Base-by-base conservation (phyloP, 2,113 vertebrate species). In the Istiophorus platypterus region DNA sequence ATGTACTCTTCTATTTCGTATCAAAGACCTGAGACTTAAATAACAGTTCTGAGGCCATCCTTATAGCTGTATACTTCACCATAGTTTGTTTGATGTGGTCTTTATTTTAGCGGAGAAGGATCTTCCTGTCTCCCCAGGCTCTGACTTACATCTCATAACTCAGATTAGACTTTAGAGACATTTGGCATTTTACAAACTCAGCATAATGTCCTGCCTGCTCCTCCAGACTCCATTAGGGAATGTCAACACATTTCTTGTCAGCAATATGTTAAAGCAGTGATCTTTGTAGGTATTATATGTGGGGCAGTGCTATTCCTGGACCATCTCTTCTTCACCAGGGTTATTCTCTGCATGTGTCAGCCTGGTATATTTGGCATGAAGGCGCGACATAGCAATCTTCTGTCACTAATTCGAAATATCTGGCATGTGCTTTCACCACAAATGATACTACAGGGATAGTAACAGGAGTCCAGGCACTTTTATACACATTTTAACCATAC, bases 161-260 rank as follows among this genome's bases (percentile, higher is more conserved):
- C 76, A 72, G 63, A 90, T 90, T 81, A 74, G 61, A 77, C 82
- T 51, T 11, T 70, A 29, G 84, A 88, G 85, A 88, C 76, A 85
- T 91, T 93, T 84, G 85, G 63, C 80, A 83, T 92, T 90, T 89
- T 69, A 72, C 86, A 74, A 72, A 31, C 81, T 94, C 93, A 92
- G 92, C 92, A 87, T 65, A 93, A 88, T 74, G 71, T 51, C 65
- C 82, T 12, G 22, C 78, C 54, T 84, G 80, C 81, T 82, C 88
- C 80, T 85, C 87, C 79, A 86, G 90, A 90, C 84, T 63, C 72
- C 67, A 80, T 70, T 76, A 52, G 82, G 84, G 78, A 85, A 85
- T 68, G 74, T 86, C 88, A 86, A 86, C 88, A 88, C 67, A 49
- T 69, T 62, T 67, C 67, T 78, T 26, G 74, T 92, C 89, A 88